These are phyloP conservation scores for Gorsachius goisagi DNA, from an alignment of 2,113 vertebrate genomes.

Conservation along the genomic window DNA sequence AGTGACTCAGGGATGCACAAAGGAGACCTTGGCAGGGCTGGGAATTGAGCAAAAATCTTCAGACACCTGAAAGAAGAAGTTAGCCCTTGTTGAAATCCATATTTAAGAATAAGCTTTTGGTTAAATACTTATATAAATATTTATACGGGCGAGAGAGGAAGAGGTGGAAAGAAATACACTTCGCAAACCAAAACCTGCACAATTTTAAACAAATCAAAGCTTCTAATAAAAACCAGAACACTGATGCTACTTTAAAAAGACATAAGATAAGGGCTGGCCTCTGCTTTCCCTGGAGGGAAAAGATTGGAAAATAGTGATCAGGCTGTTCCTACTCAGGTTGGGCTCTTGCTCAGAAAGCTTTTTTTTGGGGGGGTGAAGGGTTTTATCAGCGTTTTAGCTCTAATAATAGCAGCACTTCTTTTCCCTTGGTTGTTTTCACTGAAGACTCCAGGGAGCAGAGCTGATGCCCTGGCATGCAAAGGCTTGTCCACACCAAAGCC, in stretches of 20 bases:
- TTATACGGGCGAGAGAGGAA: not conserved
- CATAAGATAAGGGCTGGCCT: not conserved
- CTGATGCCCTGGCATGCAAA: not conserved
- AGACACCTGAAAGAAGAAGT: not conserved
- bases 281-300: not conserved
- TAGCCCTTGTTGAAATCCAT: not conserved
- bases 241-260: not conserved
- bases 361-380: not conserved
- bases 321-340: not conserved
- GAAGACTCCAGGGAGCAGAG: not conserved
- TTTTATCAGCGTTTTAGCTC: not conserved
- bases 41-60: not conserved
- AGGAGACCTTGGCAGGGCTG: not conserved
- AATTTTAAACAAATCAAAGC: conserved; percentile 2
- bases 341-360: not conserved
- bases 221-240: conserved; percentile 31
- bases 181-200: not conserved
- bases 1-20: not conserved
- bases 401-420: not conserved
- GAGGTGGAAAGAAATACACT: not conserved
- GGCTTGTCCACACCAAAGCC: not conserved
- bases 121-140: not conserved
- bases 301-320: not conserved
- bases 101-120: not conserved
- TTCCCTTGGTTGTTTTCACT: not conserved